Conservation (phyloP, 2,888 invertebrate species). For the Drosophila paracracens region DNA sequence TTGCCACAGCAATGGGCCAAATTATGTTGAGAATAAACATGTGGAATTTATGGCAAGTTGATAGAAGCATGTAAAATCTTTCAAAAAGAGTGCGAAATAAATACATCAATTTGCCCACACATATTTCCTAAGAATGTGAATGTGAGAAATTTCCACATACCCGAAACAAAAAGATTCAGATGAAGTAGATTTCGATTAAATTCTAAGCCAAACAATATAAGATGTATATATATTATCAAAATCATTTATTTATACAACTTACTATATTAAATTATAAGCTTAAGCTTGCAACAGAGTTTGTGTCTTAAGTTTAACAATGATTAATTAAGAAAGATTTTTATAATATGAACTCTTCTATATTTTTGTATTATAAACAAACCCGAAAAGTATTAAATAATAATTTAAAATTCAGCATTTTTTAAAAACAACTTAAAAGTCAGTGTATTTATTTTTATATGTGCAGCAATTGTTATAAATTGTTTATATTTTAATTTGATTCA, state of each 20-base stretch:
- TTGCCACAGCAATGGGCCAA: constrained; percentile 2
- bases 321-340: no score
- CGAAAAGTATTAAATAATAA: not conserved
- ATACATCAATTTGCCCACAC: not conserved
- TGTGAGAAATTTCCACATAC: not conserved
- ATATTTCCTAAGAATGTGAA: not conserved
- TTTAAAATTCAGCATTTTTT: not conserved
- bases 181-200: not conserved
- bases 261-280: no score
- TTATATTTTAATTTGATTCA: not conserved
- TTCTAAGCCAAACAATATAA: not conserved
- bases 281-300: no score
- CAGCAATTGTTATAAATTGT: not conserved
- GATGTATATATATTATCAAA: no score
- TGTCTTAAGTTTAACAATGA: no score
- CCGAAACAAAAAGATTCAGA: not conserved
- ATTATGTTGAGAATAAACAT: not conserved
- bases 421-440: not conserved
- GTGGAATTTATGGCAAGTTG: constrained; percentile 6
- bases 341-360: not conserved
- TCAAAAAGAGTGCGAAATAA: not conserved
- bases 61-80: not conserved
- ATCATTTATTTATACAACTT: no score
- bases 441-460: not conserved
- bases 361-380: not conserved